Evolutionary conservation across 2,888 invertebrate genomes (phyloP), one percentile per base, ranked within the genome.

Genomic region (Stramonita haemastoma): DNA sequence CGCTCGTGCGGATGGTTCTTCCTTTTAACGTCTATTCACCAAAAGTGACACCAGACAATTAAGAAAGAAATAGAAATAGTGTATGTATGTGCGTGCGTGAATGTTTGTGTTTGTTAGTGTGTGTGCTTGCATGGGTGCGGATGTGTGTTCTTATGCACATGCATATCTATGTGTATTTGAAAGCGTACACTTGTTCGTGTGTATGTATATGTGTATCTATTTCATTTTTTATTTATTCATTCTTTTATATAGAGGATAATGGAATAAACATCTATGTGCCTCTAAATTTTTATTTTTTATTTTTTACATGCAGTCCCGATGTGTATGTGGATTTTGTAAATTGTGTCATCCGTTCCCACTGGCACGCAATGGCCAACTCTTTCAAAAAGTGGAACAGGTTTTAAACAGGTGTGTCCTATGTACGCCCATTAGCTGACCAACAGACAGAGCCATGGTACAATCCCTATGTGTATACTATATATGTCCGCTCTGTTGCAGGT

Each of bases 401-500:
- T n/a, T 36, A 36, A 36, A 19, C 36, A 36, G 34, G 73, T 73
- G 73, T 73, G 73, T 81, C n/a, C 13, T 36, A 36, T 46, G 83
- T 83, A 19, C 26, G 19, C 46, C 46, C 36, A 36, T 83, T 83
- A 29, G 36, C 46, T 2, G 46, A 46, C 46, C 8, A 8, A 46
- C 46, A 46, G 46, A 8, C 46, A 46, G 46, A 46, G 8, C 46
- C 46, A 46, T 46, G 46, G 46, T 46, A 46, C 2, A 46, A 46
- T 46, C 46, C 46, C 46, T 46, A 46, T 46, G 46, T 8, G 8
- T 46, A 46, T 46, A 46, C 46, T 8, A 46, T n/a, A n/a, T n/a
- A 13, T 57, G 60, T 60, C 17, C 60, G 22, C 73, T 8, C 29
- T 73, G 79, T 89, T 91, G 26, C 91, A 96, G 96, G 86, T 96